Evolutionary conservation across 23 tunicate species (phyloP), one percentile per base, ranked within the genome.

Genomic region (Botrylloides violaceus): DNA sequence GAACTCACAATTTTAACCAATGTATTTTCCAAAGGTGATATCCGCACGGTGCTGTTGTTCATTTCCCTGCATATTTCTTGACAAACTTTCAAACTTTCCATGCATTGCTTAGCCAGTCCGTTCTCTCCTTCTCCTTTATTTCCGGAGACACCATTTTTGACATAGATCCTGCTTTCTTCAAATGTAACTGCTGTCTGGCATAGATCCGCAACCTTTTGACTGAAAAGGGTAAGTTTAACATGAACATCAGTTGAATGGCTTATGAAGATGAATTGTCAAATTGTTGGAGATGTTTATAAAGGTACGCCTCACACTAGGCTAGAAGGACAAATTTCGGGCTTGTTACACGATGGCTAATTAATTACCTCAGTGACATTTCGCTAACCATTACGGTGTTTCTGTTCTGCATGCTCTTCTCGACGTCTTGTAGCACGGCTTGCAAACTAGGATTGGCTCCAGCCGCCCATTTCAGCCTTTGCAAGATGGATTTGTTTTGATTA

Each of bases 401-500:
- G 19, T 65, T 72, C 34, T 76, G 64, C 26, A 71, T 79, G 58
- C 82, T 80, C 36, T 76, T 53, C 38, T 90, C 97, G 27, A 92
- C 98, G 4, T 84, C 84, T 4, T 75, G 72, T 58, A 84, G 72
- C 61, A 92, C 87, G 0, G 83, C 65, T 49, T 92, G 86, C 39
- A 92, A 58, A 35, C 66, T 49, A 22, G 98, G 98, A 64, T 92
- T 84, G 53, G 92, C 87, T 2, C 98, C 98, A n/a, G 83, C 92
- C 24, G 98, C 92, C 98, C 98, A 92, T 57, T 84, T 84, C 65
- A 92, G 66, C 21, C 98, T 64, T 56, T 84, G 85, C 73, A 78
- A 65, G 30, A 90, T 77, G 5, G 97, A 83, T 29, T 83, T 83
- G 71, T 83, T 76, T 59, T 76, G 90, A 18, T 61, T 34, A 34